Evolutionary conservation across 1,140 invertebrate genomes (phyloP).

Genomic region (Heliothis virescens): DNA sequence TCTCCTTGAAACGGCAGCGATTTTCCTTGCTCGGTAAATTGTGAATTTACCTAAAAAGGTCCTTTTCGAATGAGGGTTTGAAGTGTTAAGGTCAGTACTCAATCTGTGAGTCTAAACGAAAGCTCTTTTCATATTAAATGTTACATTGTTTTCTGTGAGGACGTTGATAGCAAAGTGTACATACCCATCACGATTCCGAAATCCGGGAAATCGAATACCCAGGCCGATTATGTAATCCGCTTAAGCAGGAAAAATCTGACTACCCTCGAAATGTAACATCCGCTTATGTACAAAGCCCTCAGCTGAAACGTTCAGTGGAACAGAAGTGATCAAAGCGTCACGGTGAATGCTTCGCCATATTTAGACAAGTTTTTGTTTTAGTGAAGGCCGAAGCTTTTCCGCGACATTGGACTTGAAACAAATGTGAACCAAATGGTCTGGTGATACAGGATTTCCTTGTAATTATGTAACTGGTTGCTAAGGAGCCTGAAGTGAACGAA

Average conservation of each 20-base stretch:
- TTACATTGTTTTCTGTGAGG: not conserved
- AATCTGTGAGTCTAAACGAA: not conserved
- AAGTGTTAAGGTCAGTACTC: not conserved
- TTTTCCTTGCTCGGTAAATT: conserved; percentile 33
- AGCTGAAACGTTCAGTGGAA: conserved; percentile 4
- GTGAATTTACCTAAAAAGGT: conserved; percentile 19
- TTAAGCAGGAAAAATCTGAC: not conserved
- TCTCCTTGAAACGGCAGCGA: conserved; percentile 33
- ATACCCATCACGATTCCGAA: not conserved
- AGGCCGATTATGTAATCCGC: not conserved
- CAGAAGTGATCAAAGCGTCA: conserved; percentile 18
- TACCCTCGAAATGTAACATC: not conserved
- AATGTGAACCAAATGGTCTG: conserved; percentile 13
- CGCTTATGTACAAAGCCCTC: not conserved
- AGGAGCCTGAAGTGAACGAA: not conserved
- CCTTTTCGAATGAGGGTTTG: not conserved
- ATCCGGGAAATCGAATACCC: not conserved
- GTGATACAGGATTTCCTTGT: conserved; percentile 33
- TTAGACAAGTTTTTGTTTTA: conserved; percentile 36
- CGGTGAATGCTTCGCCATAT: conserved; percentile 32
- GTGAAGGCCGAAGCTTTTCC: conserved; percentile 4
- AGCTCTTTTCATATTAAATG: not conserved
- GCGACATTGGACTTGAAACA: conserved; percentile 28
- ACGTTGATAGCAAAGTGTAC: not conserved
- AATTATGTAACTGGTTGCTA: not conserved